These are phyloP conservation scores for Octopus bimaculoides DNA, from an alignment of 1,140 invertebrate genomes.

Conservation along the genomic window DNA sequence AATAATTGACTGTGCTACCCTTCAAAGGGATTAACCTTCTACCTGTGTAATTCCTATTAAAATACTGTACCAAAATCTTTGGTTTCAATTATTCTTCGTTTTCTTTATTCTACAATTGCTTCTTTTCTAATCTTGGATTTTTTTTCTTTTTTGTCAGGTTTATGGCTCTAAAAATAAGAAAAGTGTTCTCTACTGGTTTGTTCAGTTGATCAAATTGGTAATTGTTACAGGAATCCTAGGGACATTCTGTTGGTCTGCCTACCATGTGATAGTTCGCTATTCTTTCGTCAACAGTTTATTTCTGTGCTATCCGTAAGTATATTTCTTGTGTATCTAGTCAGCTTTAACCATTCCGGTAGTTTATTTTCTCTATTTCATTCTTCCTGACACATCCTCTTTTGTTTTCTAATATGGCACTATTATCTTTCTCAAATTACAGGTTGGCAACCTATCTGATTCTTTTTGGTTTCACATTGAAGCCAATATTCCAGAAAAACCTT, in stretches of 20 bases:
- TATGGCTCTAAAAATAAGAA: slow-evolving; percentile 30
- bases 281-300: slow-evolving; percentile 74
- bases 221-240: slow-evolving; percentile 38
- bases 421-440: slow-evolving; percentile 56
- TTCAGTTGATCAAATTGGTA: slow-evolving; percentile 47
- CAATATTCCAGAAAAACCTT: slow-evolving; percentile 49
- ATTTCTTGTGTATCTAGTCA: background rate
- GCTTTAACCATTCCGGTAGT: background rate
- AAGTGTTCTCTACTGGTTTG: slow-evolving; percentile 44
- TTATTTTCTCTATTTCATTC: no score
- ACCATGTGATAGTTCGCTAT: slow-evolving; percentile 71
- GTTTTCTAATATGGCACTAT: background rate
- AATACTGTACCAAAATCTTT: no score
- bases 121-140: background rate
- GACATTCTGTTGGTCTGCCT: slow-evolving; percentile 66
- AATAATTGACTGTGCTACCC: no score
- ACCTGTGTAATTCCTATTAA: no score
- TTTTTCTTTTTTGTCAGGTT: slow-evolving; percentile 31
- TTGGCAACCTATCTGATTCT: slow-evolving; percentile 80
- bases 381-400: background rate
- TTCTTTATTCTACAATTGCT: no score
- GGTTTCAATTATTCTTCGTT: no score
- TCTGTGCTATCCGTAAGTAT: slow-evolving; percentile 86
- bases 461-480: slow-evolving; percentile 66
- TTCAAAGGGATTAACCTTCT: no score